phyloP scores from a whole-genome alignment of 2,888 invertebrate species.

The Meghimatium bilineatum region DNA sequence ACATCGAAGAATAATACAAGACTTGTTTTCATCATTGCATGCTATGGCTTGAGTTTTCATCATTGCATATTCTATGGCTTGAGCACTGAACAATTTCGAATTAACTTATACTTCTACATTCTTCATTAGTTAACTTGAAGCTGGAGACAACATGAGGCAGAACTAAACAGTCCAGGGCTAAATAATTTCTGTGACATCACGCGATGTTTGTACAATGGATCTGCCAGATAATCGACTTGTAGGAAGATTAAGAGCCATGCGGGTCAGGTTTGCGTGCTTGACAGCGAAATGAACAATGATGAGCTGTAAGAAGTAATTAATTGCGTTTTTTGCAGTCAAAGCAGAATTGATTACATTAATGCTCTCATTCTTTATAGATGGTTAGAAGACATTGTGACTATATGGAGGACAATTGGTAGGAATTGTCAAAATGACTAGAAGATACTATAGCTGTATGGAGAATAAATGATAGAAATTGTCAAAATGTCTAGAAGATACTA shows the following conservation, averaged over 20 bases:
- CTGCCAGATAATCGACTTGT: background rate
- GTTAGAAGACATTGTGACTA: background rate
- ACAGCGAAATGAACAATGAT: background rate
- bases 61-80: background rate
- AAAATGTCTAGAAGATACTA: no score
- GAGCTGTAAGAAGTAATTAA: constrained; percentile 6
- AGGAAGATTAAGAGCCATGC: background rate
- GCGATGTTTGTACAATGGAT: background rate
- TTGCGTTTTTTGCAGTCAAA: background rate
- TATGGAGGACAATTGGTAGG: no score
- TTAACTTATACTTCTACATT: background rate
- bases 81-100: background rate
- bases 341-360: no score
- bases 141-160: background rate
- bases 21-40: background rate
- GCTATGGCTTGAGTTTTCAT: background rate
- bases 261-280: constrained; percentile 6
- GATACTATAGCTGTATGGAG: no score
- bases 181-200: background rate
- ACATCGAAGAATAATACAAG: background rate
- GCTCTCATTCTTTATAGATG: background rate
- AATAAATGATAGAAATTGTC: no score
- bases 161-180: background rate
- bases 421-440: no score
- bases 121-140: background rate